Percentiles rank a stretch among this genome's conserved stretches.
Conservation (phyloP, 2,888 invertebrate species). For the Villa cingulata region DNA sequence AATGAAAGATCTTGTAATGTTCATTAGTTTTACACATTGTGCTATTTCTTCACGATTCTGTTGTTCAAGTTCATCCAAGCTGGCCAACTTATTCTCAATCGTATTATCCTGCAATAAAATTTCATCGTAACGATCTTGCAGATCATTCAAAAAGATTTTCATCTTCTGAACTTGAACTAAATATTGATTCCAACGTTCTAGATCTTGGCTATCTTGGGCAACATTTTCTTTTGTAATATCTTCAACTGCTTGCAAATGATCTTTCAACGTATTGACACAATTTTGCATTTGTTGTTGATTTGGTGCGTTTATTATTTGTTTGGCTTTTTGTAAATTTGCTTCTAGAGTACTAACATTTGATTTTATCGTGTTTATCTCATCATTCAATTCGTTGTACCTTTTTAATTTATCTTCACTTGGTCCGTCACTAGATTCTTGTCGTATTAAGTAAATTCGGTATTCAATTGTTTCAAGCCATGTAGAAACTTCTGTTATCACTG, state of each 20-base stretch:
- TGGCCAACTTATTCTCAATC: slow-evolving; percentile 51
- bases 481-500: slow-evolving; percentile 66
- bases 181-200: slow-evolving; percentile 60
- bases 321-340: slow-evolving; percentile 39
- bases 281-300: slow-evolving; percentile 39
- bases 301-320: slow-evolving; percentile 30
- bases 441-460: slow-evolving; percentile 53
- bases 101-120: slow-evolving; percentile 42
- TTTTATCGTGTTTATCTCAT: slow-evolving; percentile 53
- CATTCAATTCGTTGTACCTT: slow-evolving; percentile 47
- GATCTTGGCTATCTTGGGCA: slow-evolving; percentile 42
- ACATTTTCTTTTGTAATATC: slow-evolving; percentile 49
- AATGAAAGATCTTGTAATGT: slow-evolving; percentile 47
- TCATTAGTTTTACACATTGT: slow-evolving; percentile 47
- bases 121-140: slow-evolving; percentile 26
- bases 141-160: slow-evolving; percentile 20
- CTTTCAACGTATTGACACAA: slow-evolving; percentile 45
- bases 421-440: slow-evolving; percentile 43
- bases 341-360: slow-evolving; percentile 52
- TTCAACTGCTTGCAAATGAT: slow-evolving; percentile 57
- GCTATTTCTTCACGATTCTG: slow-evolving; percentile 49
- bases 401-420: slow-evolving; percentile 46
- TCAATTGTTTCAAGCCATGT: slow-evolving; percentile 77
- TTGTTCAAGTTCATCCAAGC: slow-evolving; percentile 55
- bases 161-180: slow-evolving; percentile 45